These are phyloP conservation scores for Trichopoda pennipes DNA, from an alignment of 2,888 invertebrate species.

Conservation along the genomic window DNA sequence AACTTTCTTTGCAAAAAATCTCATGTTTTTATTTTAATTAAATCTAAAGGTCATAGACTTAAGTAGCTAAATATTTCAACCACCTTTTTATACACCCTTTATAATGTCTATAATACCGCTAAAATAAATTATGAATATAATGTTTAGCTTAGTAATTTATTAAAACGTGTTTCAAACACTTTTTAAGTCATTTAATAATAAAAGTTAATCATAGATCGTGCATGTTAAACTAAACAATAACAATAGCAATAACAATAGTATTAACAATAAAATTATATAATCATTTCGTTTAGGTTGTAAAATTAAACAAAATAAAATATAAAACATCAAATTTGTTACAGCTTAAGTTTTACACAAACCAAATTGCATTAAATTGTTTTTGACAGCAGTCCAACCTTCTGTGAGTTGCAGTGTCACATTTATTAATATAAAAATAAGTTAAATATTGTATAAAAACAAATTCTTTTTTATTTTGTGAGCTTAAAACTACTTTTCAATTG, in stretches of 20 bases:
- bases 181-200: constrained; percentile 53
- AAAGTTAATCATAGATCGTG: constrained; percentile 60
- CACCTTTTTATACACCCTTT: constrained; percentile 7
- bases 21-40: too few relatives aligned
- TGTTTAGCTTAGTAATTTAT: constrained; percentile 52
- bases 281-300: constrained; percentile 50
- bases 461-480: too few relatives aligned
- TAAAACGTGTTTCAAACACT: constrained; percentile 66
- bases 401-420: background rate
- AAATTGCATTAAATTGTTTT: background rate
- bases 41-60: too few relatives aligned
- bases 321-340: constrained; percentile 30
- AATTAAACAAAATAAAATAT: constrained; percentile 19
- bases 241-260: constrained; percentile 17
- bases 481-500: too few relatives aligned
- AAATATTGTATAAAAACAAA: too few relatives aligned
- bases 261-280: constrained; percentile 34
- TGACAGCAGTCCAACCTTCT: too few relatives aligned
- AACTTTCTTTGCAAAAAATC: too few relatives aligned
- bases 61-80: background rate
- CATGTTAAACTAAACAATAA: constrained; percentile 49
- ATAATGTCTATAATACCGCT: background rate
- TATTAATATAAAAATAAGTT: too few relatives aligned
- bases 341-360: constrained; percentile 1
- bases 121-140: background rate